phyloP scores from a whole-genome alignment of 2,797 vertebrate genomes.

The Bradypodion ventrale region DNA sequence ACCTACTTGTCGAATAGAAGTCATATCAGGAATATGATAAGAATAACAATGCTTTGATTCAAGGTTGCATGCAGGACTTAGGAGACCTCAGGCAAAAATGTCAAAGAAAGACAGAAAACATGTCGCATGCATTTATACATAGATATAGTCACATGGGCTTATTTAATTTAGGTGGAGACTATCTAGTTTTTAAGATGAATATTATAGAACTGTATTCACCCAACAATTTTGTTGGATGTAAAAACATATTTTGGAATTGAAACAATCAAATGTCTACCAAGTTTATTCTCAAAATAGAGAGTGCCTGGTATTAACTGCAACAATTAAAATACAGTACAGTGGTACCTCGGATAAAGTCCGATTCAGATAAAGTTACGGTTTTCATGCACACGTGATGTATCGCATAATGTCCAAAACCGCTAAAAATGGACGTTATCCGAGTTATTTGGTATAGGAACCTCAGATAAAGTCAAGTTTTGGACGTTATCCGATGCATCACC shows the following conservation, averaged over 20 bases:
- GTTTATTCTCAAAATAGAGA: neutral
- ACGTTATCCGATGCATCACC: no score
- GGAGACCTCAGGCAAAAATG: neutral
- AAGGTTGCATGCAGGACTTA: neutral
- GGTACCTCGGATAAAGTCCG: no score
- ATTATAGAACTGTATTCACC: neutral
- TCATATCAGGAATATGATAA: neutral
- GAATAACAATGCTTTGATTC: neutral
- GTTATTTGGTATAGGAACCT: no score
- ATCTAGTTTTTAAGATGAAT: neutral
- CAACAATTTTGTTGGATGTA: neutral
- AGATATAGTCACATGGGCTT: neutral
- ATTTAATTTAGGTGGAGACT: neutral
- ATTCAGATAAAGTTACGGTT: no score
- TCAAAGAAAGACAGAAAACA: neutral
- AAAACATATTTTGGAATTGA: neutral
- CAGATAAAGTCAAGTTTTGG: no score
- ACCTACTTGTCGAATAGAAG: neutral
- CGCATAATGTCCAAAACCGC: no score
- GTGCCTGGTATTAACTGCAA: neutral
- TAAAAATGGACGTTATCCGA: no score
- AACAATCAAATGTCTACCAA: neutral
- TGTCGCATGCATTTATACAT: neutral
- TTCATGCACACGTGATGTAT: no score
- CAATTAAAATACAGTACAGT: constrained; percentile 6